phyloP scores from a whole-genome alignment of 2,113 vertebrate genomes.

The Sinocyclocheilus anshuiensis region DNA sequence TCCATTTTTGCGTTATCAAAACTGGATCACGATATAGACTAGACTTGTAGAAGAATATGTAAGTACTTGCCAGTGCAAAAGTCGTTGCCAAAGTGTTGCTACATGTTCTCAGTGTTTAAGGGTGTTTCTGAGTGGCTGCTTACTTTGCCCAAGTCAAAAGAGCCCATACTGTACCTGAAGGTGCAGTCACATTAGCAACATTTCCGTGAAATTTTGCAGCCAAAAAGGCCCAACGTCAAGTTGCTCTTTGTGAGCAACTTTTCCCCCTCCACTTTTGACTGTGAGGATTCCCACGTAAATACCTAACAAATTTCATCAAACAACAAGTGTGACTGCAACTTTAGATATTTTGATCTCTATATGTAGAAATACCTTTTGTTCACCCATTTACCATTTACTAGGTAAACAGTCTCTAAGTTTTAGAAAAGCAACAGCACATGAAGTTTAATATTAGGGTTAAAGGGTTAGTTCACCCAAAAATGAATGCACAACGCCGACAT shows the following conservation, averaged over 20 bases:
- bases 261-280: too few species aligned
- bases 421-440: background rate
- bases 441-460: background rate
- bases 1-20: background rate
- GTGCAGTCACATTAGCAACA: background rate
- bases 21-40: background rate
- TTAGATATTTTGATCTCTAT: too few species aligned
- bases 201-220: background rate
- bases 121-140: background rate
- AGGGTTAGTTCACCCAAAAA: too few species aligned
- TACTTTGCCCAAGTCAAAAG: background rate
- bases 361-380: too few species aligned
- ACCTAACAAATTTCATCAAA: too few species aligned
- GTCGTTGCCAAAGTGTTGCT: background rate
- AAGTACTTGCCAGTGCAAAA: background rate
- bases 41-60: background rate
- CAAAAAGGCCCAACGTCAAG: background rate
- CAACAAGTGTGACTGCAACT: too few species aligned
- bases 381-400: too few species aligned
- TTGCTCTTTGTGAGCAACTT: too few species aligned
- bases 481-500: too few species aligned
- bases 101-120: background rate
- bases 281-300: too few species aligned
- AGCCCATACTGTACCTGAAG: background rate
- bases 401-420: background rate